Percentiles rank a stretch among this genome's conserved stretches.
Evolutionary conservation across 2,797 vertebrate genomes (phyloP).

Genomic region (Sarcoramphus papa): DNA sequence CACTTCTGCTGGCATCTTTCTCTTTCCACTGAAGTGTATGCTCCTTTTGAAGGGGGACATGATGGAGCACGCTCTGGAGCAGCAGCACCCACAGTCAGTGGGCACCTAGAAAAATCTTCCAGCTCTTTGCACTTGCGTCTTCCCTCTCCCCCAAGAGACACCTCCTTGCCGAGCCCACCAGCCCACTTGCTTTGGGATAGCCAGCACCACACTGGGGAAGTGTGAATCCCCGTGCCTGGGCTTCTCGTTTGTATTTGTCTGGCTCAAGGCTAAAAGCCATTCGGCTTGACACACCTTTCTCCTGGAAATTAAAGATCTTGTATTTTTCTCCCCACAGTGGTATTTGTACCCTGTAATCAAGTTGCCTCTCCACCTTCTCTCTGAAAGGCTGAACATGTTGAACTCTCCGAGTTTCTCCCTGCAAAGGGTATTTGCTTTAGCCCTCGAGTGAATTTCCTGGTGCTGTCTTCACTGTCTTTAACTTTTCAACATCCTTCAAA

Average conservation of each 20-base stretch:
- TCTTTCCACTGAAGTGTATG: not conserved
- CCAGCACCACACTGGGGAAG: not conserved
- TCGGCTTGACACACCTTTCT: not conserved
- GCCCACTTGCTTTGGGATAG: not conserved
- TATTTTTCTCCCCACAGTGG: not conserved
- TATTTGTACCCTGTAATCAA: constrained; percentile 20
- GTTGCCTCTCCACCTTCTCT: not conserved
- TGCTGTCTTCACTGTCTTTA: not conserved
- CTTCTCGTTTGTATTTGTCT: not conserved
- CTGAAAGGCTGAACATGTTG: not conserved
- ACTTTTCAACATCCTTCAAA: not conserved
- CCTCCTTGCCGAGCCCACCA: fast-evolving
- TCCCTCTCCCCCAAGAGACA: not conserved
- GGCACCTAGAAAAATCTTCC: not conserved
- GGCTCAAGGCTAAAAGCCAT: not conserved
- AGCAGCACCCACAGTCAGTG: not conserved
- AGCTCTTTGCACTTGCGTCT: not conserved
- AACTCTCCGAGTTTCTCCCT: not conserved
- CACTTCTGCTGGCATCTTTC: not conserved
- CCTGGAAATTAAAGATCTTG: constrained; percentile 1
- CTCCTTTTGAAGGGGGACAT: not conserved
- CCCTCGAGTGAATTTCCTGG: not conserved
- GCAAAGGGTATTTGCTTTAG: not conserved
- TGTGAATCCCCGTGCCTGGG: not conserved
- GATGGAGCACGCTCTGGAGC: not conserved